These are phyloP conservation scores for Dasyprocta punctata DNA, from an alignment of 2,113 vertebrate genomes.

Conservation along the genomic window DNA sequence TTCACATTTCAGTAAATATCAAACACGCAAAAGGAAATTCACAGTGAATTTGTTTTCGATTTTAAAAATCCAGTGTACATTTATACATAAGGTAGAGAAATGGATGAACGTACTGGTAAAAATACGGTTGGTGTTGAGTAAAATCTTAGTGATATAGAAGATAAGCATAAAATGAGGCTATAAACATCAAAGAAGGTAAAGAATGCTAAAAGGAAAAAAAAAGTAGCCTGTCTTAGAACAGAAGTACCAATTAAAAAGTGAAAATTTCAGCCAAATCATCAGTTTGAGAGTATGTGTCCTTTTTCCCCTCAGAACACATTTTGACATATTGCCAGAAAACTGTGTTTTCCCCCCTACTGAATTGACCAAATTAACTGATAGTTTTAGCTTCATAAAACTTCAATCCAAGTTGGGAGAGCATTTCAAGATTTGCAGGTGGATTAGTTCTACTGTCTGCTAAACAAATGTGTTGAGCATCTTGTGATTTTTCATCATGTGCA, in stretches of 20 bases:
- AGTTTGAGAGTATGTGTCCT: conserved; percentile 53
- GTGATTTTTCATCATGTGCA: conserved; percentile 55
- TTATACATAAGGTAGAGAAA: conserved; percentile 29
- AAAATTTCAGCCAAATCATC: conserved; percentile 77
- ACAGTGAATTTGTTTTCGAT: conserved; percentile 14
- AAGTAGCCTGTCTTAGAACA: conserved; percentile 60
- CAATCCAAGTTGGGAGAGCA: conserved; percentile 46
- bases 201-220: conserved; percentile 33
- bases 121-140: background rate
- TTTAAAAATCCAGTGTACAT: background rate
- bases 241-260: conserved; percentile 78
- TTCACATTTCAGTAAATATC: background rate
- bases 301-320: conserved; percentile 52
- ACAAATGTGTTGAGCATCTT: conserved; percentile 70
- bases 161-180: conserved; percentile 51
- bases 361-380: conserved; percentile 73
- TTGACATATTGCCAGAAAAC: conserved; percentile 77
- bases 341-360: background rate
- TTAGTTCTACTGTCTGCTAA: conserved; percentile 63
- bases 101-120: background rate
- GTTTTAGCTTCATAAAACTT: conserved; percentile 62
- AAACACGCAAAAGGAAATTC: conserved; percentile 7
- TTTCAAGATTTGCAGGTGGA: conserved; percentile 69
- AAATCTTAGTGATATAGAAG: conserved; percentile 35
- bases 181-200: conserved; percentile 62